Conservation (phyloP, 2,797 vertebrate genomes). For the Cirrhinus molitorella region DNA sequence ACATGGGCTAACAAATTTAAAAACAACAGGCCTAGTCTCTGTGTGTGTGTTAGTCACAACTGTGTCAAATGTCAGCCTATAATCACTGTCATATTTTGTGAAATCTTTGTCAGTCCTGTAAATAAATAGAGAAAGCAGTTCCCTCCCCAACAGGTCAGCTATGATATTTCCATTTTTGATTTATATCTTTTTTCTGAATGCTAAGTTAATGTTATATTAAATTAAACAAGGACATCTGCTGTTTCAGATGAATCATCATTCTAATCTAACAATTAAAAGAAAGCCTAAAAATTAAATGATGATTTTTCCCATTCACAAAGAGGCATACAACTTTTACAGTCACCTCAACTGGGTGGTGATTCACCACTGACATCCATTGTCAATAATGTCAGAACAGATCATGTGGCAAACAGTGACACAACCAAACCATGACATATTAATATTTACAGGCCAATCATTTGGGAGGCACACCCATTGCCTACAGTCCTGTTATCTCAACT, state of each 20-base stretch:
- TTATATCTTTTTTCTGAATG: neutral
- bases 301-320: neutral
- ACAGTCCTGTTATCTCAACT: constrained; percentile 15
- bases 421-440: constrained; percentile 23
- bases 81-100: neutral
- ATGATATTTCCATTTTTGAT: neutral
- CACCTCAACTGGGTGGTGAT: neutral
- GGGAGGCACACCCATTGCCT: constrained; percentile 22
- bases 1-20: neutral
- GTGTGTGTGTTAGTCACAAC: neutral
- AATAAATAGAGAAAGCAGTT: neutral
- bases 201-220: neutral
- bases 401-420: constrained; percentile 21
- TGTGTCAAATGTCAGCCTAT: neutral
- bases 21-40: neutral
- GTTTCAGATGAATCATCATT: neutral
- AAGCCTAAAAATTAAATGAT: neutral
- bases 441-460: constrained; percentile 4
- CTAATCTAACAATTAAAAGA: neutral
- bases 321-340: neutral
- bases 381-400: constrained; percentile 16
- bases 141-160: neutral
- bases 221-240: neutral
- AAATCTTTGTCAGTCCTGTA: neutral
- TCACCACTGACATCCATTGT: neutral